Percentiles rank a stretch among this genome's conserved stretches.
Evolutionary conservation across 2,113 vertebrate genomes (phyloP).

Genomic region (Benitochromis conjunctus): DNA sequence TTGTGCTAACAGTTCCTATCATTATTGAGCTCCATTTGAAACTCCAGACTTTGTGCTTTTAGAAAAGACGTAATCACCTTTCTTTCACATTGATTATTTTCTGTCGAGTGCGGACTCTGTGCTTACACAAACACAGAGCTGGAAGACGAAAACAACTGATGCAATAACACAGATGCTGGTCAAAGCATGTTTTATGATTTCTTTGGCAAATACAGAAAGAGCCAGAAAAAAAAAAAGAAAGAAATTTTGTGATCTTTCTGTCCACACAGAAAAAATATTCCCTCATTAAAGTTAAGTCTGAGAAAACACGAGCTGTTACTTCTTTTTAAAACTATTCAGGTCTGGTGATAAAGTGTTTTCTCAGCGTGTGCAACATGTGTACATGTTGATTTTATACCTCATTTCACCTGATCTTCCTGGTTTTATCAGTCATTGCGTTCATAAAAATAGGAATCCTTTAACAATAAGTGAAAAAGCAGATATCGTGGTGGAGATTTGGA

Average conservation of each 20-base stretch:
- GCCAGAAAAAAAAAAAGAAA: neutral
- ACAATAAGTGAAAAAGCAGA: neutral
- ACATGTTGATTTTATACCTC: neutral
- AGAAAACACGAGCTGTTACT: neutral
- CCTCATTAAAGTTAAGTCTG: neutral
- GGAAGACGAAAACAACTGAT: neutral
- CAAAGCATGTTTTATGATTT: neutral
- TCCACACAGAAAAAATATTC: neutral
- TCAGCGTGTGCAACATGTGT: neutral
- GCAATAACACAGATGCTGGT: neutral
- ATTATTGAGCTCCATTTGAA: neutral
- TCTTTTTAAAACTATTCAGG: neutral
- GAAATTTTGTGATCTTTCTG: neutral
- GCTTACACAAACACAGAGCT: neutral
- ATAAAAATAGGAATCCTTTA: neutral
- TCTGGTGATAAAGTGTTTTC: neutral
- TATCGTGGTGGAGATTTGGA: neutral
- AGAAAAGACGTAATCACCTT: neutral
- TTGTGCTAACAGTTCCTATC: neutral
- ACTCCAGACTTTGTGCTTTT: neutral
- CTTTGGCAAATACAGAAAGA: neutral
- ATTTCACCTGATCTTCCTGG: slow-evolving; percentile 16
- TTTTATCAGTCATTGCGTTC: slow-evolving; percentile 1
- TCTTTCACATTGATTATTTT: slow-evolving; percentile 13
- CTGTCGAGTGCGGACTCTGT: neutral